Conservation (phyloP, 2,113 vertebrate species). For the Phylloscopus trochilus region DNA sequence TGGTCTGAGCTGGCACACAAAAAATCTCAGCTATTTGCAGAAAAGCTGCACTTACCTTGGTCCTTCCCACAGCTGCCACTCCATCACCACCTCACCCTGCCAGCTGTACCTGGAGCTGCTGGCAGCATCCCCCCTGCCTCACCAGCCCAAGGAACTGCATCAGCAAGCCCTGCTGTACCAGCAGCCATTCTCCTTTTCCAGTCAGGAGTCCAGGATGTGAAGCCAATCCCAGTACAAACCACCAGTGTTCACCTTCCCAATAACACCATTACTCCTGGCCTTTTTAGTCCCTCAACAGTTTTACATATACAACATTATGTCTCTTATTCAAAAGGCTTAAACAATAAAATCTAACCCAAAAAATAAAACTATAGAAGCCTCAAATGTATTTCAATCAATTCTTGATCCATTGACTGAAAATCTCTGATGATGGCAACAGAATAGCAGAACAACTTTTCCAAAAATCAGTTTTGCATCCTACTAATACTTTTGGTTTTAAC, state of each 20-base stretch:
- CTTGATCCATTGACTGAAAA: not conserved
- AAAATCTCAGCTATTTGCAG: not conserved
- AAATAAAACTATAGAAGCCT: not conserved
- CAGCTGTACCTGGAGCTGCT: not conserved
- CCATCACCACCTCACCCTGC: not conserved
- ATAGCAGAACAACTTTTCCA: not conserved
- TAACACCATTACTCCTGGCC: not conserved
- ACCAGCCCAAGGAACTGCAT: not conserved
- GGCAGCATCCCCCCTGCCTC: not conserved
- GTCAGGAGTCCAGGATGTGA: fast-evolving
- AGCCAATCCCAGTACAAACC: not conserved
- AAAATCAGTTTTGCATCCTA: not conserved
- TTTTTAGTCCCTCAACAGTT: not conserved
- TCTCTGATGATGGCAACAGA: not conserved
- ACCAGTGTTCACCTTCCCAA: fast-evolving
- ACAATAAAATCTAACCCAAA: not conserved
- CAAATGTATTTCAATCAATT: not conserved
- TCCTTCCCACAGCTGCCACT: not conserved
- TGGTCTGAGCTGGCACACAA: not conserved
- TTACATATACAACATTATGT: not conserved
- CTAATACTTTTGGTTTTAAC: not conserved
- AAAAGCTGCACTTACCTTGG: not conserved
- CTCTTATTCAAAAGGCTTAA: not conserved
- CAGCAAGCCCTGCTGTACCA: not conserved
- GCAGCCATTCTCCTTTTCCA: not conserved